Conservation (phyloP, 30 jellyfish, hydroid and myxozoan species). For the Nemopilema nomurai region DNA sequence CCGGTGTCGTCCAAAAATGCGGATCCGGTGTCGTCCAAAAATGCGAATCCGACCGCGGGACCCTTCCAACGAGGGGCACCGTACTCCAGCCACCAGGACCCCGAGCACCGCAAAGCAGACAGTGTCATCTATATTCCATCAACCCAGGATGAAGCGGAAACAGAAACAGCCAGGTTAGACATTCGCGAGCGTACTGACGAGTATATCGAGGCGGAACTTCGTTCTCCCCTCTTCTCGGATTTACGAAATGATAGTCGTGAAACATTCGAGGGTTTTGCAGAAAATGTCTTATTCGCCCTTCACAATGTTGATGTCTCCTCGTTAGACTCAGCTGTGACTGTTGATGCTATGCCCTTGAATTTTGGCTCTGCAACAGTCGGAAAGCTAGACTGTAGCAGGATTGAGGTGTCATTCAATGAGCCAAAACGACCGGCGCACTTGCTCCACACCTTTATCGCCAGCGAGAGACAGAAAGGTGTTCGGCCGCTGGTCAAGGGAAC, state of each 20-base stretch:
- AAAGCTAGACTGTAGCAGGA: background rate
- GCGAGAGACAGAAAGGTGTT: background rate
- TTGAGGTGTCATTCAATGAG: background rate
- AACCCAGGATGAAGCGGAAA: conserved; percentile 60
- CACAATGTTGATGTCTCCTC: background rate
- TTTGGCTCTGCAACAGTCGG: background rate
- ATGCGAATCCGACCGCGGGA: too few species aligned
- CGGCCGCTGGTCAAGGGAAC: background rate
- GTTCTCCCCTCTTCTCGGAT: background rate
- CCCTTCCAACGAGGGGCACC: conserved; percentile 41
- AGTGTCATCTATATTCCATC: conserved; percentile 66
- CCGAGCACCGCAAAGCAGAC: conserved; percentile 19
- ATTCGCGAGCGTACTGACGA: background rate
- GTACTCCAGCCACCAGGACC: conserved; percentile 44
- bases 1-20: too few species aligned
- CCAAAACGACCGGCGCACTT: background rate
- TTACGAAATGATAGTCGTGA: background rate
- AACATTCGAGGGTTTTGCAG: background rate
- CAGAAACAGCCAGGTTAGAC: conserved; percentile 68
- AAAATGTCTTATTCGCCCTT: background rate
- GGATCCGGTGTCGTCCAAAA: too few species aligned
- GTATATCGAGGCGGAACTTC: background rate
- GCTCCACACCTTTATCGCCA: background rate
- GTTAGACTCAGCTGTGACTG: background rate
- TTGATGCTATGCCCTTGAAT: background rate